phyloP scores from a whole-genome alignment of 2,797 vertebrate species.

The Bradypodion pumilum region DNA sequence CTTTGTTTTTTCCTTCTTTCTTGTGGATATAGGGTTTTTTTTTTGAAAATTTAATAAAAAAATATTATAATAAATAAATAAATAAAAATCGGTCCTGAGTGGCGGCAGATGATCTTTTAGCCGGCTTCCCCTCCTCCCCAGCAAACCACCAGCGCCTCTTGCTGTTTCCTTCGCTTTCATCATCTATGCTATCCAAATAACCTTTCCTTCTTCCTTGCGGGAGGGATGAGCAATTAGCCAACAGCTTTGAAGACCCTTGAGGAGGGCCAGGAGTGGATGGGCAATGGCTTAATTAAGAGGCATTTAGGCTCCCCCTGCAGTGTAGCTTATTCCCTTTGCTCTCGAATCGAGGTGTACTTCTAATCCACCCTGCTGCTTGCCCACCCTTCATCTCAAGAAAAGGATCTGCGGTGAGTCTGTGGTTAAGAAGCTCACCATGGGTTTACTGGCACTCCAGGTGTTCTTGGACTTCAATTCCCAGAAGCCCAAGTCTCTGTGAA shows the following conservation, averaged over 20 bases:
- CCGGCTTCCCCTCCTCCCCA: background rate
- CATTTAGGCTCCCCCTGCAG: background rate
- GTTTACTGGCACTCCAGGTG: too few relatives aligned
- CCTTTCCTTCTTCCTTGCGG: constrained; percentile 13
- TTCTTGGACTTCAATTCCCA: too few relatives aligned
- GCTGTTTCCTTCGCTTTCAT: background rate
- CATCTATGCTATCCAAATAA: accelerated
- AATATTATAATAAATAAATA: too few relatives aligned
- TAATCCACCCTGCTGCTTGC: background rate
- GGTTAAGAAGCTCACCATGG: too few relatives aligned
- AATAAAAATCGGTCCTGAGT: too few relatives aligned
- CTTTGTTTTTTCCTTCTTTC: too few relatives aligned
- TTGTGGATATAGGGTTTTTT: too few relatives aligned
- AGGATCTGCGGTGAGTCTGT: too few relatives aligned
- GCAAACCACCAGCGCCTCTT: background rate
- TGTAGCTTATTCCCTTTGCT: background rate
- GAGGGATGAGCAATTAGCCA: constrained; percentile 6
- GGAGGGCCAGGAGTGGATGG: background rate
- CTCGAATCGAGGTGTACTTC: background rate
- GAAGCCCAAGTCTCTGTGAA: too few relatives aligned
- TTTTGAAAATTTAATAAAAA: too few relatives aligned
- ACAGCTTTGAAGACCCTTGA: constrained; percentile 1
- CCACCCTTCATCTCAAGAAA: background rate
- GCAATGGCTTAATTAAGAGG: background rate
- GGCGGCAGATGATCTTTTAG: too few relatives aligned